Conservation (phyloP, 2,797 vertebrate genomes). For the Chelon labrosus region DNA sequence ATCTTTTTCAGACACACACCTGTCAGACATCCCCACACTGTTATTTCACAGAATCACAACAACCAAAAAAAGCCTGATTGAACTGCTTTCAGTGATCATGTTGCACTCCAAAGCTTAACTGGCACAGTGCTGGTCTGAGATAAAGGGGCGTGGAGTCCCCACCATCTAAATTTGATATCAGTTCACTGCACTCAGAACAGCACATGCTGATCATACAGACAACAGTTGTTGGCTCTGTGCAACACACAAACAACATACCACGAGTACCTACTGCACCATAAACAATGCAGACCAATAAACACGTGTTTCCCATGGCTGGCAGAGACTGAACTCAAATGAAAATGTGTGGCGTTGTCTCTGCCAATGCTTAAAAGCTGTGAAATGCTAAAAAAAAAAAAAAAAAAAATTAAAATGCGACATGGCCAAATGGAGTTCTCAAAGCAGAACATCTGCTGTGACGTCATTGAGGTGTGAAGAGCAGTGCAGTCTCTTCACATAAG, state of each 20-base stretch:
- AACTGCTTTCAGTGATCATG: constrained; percentile 10
- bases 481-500: too few relatives aligned
- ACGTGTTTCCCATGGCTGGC: neutral
- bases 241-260: neutral
- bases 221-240: neutral
- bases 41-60: neutral
- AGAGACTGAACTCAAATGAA: neutral
- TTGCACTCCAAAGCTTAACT: constrained; percentile 2
- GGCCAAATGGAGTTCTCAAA: neutral
- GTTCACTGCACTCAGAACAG: neutral
- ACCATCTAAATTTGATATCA: neutral
- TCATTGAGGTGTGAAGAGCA: too few relatives aligned
- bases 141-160: neutral
- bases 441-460: neutral
- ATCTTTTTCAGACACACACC: neutral
- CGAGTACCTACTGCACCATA: neutral
- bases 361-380: neutral
- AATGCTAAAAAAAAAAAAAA: too few relatives aligned
- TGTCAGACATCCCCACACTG: neutral
- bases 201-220: neutral
- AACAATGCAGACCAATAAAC: neutral
- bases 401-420: neutral
- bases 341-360: neutral
- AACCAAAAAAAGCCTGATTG: neutral
- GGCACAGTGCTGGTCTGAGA: neutral